A percentile compares a stretch with the other conserved stretches of the same genome.
phyloP scores from a whole-genome alignment of 1,140 invertebrate genomes.

The Heliconius hewitsoni region DNA sequence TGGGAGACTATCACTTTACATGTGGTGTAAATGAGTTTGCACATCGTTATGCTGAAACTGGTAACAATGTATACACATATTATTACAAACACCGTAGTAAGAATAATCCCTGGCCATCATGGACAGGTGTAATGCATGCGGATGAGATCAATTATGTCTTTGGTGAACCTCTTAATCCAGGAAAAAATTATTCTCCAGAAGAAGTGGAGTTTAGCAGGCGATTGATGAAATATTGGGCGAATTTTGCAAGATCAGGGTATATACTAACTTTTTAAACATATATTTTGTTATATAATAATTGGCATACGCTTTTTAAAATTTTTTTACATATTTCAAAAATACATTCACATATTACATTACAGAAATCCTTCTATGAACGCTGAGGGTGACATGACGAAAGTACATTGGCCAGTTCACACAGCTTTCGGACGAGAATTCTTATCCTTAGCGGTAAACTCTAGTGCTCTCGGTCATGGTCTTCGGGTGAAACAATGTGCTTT shows the following conservation, averaged over 20 bases:
- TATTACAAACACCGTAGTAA: constrained; percentile 94
- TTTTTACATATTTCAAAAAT: not conserved
- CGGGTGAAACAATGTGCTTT: constrained; percentile 96
- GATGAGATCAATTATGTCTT: constrained; percentile 98
- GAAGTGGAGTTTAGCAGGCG: constrained; percentile 91
- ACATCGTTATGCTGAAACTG: constrained; percentile 91
- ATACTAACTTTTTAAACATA: constrained; percentile 43
- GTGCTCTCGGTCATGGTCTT: constrained; percentile 91
- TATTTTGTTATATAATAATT: not conserved
- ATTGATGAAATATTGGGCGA: constrained; percentile 97
- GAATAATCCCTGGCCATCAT: constrained; percentile 94
- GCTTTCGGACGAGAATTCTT: constrained; percentile 91
- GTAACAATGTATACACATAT: constrained; percentile 97
- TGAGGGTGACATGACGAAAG: constrained; percentile 84
- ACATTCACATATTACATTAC: constrained; percentile 38
- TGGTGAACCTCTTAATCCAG: constrained; percentile 93
- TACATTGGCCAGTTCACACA: constrained; percentile 93
- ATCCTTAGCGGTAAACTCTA: constrained; percentile 90
- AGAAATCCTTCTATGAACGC: constrained; percentile 86
- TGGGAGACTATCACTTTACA: constrained; percentile 98
- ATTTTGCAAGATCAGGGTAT: constrained; percentile 97
- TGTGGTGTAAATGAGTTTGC: constrained; percentile 97
- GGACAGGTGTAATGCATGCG: constrained; percentile 97
- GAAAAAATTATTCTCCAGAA: constrained; percentile 88
- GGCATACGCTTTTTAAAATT: not conserved